phyloP scores from a whole-genome alignment of 2,797 vertebrate genomes.

The Alcedo quadribrachys region DNA sequence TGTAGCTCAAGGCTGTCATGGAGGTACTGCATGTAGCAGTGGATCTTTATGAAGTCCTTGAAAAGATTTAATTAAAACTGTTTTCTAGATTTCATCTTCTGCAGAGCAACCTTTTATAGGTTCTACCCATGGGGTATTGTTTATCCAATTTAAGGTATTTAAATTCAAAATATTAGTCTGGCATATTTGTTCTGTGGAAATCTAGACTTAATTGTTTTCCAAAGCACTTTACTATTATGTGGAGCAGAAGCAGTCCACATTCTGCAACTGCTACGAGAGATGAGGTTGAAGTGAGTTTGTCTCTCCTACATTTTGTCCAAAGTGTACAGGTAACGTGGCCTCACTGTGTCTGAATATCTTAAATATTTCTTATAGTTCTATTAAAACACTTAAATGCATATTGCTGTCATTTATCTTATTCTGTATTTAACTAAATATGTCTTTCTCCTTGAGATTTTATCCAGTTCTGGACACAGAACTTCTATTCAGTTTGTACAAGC shows the following conservation, averaged over 20 bases:
- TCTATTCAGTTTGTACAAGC: neutral
- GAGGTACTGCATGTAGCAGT: neutral
- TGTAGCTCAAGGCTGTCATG: constrained; percentile 13
- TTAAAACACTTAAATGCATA: neutral
- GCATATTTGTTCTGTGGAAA: constrained; percentile 21
- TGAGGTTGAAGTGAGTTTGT: neutral
- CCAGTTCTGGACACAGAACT: neutral
- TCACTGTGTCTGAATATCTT: neutral
- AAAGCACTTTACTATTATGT: neutral
- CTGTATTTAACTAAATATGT: neutral
- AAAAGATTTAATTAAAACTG: constrained; percentile 56
- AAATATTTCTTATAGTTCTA: neutral
- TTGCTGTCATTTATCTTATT: neutral
- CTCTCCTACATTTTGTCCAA: neutral
- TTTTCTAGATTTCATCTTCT: constrained; percentile 48
- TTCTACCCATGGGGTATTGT: neutral
- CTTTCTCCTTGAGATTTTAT: neutral
- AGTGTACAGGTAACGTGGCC: neutral
- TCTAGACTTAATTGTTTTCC: neutral
- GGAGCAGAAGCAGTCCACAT: neutral
- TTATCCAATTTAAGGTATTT: constrained; percentile 33
- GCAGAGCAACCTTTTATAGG: constrained; percentile 13
- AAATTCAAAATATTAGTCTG: constrained; percentile 17
- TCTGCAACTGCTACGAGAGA: neutral
- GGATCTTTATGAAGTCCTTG: constrained; percentile 51